Evolutionary conservation across 2,888 invertebrate genomes (phyloP), one percentile per base, ranked within the genome.

Genomic region (Emesis furor): DNA sequence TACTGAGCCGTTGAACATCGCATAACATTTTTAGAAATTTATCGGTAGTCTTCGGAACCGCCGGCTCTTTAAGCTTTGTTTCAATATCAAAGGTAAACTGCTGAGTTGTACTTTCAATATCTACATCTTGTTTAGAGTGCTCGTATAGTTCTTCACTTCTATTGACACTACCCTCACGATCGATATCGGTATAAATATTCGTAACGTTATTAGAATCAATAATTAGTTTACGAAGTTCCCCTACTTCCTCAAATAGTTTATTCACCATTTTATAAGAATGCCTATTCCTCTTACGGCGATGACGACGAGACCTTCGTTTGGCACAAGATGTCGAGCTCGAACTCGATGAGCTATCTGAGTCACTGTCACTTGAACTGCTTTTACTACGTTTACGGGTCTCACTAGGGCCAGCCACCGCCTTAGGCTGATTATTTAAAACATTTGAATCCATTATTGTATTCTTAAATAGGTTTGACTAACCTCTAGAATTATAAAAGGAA

Each of bases 1-100:
- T 69, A 35, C 72, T 72, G 4, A 81, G 65, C 3, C 46, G 76
- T 30, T 84, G 81, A 4, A 78, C 68, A 32, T 84, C 69, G 12
- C 3, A 35, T 24, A 84, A 73, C 76, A 78, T 78, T 68, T 80
- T 78, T 10, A 83, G 55, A 73, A 69, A 75, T 55, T 30, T 32
- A 39, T 76, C 73, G 10, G 78, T 73, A 55, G 78, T 78, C 78
- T 59, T 59, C 4, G 59, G 17, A 17, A 55, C 24, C n/a, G 24
- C 24, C 2, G 59, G 59, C 24, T 59, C 78, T 69, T 83, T 83
- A 10, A 76, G 24, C 62, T 81, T 84, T 35, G 84, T 84, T 30
- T 73, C 75, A 32, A 84, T 78, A 46, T 76, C 73, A 69, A 84
- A 81, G 3, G 69, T 81, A 68, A 84, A 81, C 51, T 62, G 17